phyloP scores from a whole-genome alignment of 2,113 vertebrate species.

The Chaetorhynchus papuensis region DNA sequence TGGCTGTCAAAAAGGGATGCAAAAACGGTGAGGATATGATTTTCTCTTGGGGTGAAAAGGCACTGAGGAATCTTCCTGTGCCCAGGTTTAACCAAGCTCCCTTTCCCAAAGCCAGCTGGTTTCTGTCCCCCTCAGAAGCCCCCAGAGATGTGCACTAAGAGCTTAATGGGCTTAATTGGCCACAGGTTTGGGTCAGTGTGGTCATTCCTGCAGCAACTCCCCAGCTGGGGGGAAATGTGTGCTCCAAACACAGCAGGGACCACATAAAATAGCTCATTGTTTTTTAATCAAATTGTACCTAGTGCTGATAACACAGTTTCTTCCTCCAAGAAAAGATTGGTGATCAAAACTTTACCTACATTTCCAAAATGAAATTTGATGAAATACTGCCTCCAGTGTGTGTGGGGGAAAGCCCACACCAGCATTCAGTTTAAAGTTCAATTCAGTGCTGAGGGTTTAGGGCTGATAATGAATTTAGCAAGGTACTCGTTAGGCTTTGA shows the following conservation, averaged over 20 bases:
- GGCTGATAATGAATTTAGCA: constrained; percentile 68
- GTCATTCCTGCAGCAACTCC: not conserved
- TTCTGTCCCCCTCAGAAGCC: not conserved
- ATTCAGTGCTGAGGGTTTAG: constrained; percentile 56
- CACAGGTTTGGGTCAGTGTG: not conserved
- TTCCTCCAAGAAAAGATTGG: not conserved
- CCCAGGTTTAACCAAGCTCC: not conserved
- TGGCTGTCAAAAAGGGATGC: not conserved
- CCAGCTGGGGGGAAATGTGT: not conserved
- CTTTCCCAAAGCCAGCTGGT: not conserved
- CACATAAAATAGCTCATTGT: not conserved
- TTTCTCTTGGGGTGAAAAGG: not conserved
- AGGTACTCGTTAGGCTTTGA: constrained; percentile 66
- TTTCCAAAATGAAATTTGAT: not conserved
- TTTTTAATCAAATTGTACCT: not conserved
- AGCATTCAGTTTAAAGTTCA: not conserved
- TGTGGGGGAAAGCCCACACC: not conserved
- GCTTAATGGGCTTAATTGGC: not conserved
- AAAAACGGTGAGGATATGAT: not conserved
- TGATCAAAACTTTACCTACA: not conserved
- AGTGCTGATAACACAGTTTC: not conserved
- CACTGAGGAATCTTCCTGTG: not conserved
- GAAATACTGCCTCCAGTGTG: not conserved
- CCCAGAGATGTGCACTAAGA: not conserved
- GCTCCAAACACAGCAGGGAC: not conserved